Evolutionary conservation across 2,888 invertebrate species (phyloP), one percentile per base, ranked within the genome.

Genomic region (Pediacus dermestoides): DNA sequence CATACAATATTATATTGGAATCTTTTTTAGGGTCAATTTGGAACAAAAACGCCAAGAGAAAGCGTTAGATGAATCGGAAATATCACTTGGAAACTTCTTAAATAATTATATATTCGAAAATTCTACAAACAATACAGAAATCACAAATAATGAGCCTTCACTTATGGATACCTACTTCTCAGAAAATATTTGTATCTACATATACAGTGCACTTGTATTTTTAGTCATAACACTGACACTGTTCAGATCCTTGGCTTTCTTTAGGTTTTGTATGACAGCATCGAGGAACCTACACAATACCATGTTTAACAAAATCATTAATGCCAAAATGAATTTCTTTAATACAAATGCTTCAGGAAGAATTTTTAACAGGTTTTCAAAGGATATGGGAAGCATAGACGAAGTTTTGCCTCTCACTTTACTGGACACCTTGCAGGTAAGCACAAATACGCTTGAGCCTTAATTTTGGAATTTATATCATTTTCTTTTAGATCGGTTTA

Each of bases 331-430:
- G 70, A 65, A 70, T 37, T 86, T 86, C 62, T 86, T 85, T 63
- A 82, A 83, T 53, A 74, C 70, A 0, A 85, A 85, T 60, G 77
- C 82, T 1, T 74, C 76, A 1, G 78, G 78, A 2, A 68, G 76
- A 25, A 77, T 85, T 44, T 66, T 85, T 23, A 85, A 85, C 64
- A 69, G 85, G 32, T 85, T 85, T 63, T 79, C 84, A 2, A 85
- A 84, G 60, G 85, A 85, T 60, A 76, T 82, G 62, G 82, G 76
- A 1, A 65, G 74, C 0, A 70, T 77, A 12, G 78, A 78, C 55
- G 77, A 77, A 53, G 41, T 70, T 4, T 53, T 78, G 22, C 75
- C 77, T 0, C 54, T 58, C 13, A 71, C 73, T 1, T 53, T 77
- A 30, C 69, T 77, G 37, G 76, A 77, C 62, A 71, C 71, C 4